phyloP scores from a whole-genome alignment of 2,113 vertebrate genomes.

The Sisor rabdophorus region DNA sequence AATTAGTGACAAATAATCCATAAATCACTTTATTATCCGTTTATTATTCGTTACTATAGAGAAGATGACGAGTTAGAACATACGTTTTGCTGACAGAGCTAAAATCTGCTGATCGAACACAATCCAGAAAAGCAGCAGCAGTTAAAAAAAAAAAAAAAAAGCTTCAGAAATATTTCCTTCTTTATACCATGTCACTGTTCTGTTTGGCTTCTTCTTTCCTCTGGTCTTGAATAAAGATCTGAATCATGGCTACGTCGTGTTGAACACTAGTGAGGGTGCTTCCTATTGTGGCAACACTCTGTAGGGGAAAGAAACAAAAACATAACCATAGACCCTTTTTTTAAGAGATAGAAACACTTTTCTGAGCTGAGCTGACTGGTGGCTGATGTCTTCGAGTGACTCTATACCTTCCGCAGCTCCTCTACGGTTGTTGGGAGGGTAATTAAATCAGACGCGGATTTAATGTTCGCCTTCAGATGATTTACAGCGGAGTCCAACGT shows the following conservation, averaged over 20 bases:
- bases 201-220: constrained; percentile 73
- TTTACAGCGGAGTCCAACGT: constrained; percentile 82
- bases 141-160: too few relatives aligned
- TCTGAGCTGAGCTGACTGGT: not conserved
- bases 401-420: constrained; percentile 88
- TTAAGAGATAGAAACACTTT: not conserved
- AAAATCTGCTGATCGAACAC: too few relatives aligned
- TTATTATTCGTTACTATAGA: too few relatives aligned
- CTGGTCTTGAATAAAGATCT: constrained; percentile 79
- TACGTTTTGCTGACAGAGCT: too few relatives aligned
- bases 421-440: constrained; percentile 87
- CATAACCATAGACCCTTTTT: not conserved
- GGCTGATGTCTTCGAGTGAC: not conserved
- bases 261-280: constrained; percentile 91
- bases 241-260: constrained; percentile 85
- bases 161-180: not conserved
- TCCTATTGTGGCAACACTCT: constrained; percentile 94
- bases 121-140: too few relatives aligned
- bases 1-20: too few relatives aligned
- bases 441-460: constrained; percentile 88
- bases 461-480: constrained; percentile 87
- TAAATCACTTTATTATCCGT: too few relatives aligned
- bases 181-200: constrained; percentile 77
- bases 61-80: too few relatives aligned
- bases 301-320: constrained; percentile 40